phyloP scores from a whole-genome alignment of 2,113 vertebrate species.

The Takifugu flavidus region DNA sequence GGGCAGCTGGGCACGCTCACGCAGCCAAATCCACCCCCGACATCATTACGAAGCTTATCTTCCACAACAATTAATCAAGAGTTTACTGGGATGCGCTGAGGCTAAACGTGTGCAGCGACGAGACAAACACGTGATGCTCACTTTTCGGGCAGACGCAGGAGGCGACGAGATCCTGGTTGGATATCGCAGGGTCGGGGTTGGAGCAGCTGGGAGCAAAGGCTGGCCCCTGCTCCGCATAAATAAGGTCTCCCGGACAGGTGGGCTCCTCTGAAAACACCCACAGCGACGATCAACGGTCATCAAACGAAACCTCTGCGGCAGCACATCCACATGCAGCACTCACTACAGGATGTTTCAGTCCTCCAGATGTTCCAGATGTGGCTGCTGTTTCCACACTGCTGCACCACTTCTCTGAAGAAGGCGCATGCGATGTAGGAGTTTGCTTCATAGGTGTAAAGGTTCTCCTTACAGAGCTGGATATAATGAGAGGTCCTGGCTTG shows the following conservation, averaged over 20 bases:
- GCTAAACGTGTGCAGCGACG: not conserved
- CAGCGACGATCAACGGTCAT: slow-evolving; percentile 7
- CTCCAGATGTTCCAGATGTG: slow-evolving; percentile 28
- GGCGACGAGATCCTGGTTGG: slow-evolving; percentile 17
- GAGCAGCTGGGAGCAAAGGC: slow-evolving; percentile 67
- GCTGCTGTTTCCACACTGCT: slow-evolving; percentile 20
- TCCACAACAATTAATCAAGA: not conserved
- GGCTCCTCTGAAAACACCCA: slow-evolving; percentile 40
- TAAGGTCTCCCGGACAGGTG: slow-evolving; percentile 55
- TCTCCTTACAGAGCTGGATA: slow-evolving; percentile 28
- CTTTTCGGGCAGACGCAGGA: slow-evolving; percentile 65
- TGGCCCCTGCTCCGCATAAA: slow-evolving; percentile 41
- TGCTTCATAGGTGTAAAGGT: slow-evolving; percentile 25
- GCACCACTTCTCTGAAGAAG: slow-evolving; percentile 54
- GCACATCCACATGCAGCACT: slow-evolving; percentile 8
- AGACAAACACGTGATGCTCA: slow-evolving; percentile 18
- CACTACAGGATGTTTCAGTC: slow-evolving; percentile 43
- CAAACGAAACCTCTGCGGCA: not conserved
- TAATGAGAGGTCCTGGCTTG: not conserved
- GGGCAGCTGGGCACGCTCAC: slow-evolving; percentile 47
- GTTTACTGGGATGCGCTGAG: not conserved
- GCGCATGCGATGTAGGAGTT: slow-evolving; percentile 29
- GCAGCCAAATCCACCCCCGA: slow-evolving; percentile 25
- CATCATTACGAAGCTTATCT: slow-evolving; percentile 67
- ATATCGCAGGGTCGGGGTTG: slow-evolving; percentile 29